Conservation (phyloP, 2,888 invertebrate genomes). For the Caenorhabditis sp. region DNA sequence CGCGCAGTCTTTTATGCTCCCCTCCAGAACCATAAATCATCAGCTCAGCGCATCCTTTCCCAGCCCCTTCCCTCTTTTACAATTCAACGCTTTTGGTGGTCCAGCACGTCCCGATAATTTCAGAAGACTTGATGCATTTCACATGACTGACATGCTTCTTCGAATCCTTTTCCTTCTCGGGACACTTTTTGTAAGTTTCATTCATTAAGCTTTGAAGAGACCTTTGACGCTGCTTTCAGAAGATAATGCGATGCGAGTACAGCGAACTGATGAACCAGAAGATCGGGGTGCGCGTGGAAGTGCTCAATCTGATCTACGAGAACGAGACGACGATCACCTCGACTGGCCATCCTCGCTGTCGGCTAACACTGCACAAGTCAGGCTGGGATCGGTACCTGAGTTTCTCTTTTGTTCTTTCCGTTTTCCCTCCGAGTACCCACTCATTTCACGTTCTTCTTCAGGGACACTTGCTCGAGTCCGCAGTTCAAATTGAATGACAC, state of each 20-base stretch:
- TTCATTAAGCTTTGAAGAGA: background rate
- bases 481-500: slow-evolving; percentile 51
- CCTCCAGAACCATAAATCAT: slow-evolving; percentile 32
- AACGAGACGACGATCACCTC: slow-evolving; percentile 41
- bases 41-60: background rate
- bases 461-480: slow-evolving; percentile 50
- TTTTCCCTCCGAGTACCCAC: background rate
- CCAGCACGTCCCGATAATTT: background rate
- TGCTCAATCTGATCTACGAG: slow-evolving; percentile 41
- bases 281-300: slow-evolving; percentile 47
- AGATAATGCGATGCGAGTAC: slow-evolving; percentile 30
- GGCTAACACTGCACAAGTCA: slow-evolving; percentile 60
- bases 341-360: slow-evolving; percentile 50
- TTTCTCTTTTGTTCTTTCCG: slow-evolving; percentile 13
- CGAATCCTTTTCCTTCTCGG: background rate
- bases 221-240: too few species aligned
- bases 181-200: background rate
- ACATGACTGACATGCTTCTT: background rate
- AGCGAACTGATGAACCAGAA: slow-evolving; percentile 50
- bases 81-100: slow-evolving; percentile 15
- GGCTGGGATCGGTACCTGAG: slow-evolving; percentile 51
- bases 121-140: slow-evolving; percentile 9
- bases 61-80: background rate
- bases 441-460: slow-evolving; percentile 13
- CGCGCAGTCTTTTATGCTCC: background rate